Evolutionary conservation across 2,113 vertebrate species (phyloP).

Genomic region (Pogonocichla stellata): DNA sequence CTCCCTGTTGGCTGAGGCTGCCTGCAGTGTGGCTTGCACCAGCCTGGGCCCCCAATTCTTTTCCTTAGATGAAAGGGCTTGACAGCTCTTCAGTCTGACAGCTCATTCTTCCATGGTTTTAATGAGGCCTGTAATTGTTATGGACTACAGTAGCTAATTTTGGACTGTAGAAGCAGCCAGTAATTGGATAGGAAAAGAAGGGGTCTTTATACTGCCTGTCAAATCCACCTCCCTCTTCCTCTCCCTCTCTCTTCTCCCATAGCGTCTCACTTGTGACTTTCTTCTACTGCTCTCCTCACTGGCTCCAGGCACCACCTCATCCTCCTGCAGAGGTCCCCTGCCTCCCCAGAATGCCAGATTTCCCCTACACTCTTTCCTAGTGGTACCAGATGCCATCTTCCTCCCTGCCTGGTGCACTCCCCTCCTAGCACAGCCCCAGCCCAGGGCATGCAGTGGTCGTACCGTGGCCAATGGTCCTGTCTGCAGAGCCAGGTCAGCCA

Average conservation of each 20-base stretch:
- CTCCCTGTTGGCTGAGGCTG: not conserved
- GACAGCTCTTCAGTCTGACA: constrained; percentile 4
- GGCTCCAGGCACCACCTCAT: not conserved
- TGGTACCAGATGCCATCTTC: not conserved
- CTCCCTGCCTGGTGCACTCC: not conserved
- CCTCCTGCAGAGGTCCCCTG: not conserved
- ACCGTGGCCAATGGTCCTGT: no score
- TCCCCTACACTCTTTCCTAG: not conserved
- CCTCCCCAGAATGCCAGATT: not conserved
- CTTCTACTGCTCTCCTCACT: not conserved
- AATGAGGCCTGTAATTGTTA: constrained; percentile 33
- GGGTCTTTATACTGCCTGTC: not conserved
- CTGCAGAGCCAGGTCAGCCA: not conserved
- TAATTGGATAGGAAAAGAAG: constrained; percentile 19
- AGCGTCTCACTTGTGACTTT: rapidly evolving
- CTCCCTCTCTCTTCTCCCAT: not conserved
- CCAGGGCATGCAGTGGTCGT: rapidly evolving
- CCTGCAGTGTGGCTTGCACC: not conserved
- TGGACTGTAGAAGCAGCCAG: not conserved
- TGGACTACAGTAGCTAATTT: constrained; percentile 11
- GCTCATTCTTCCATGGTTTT: constrained; percentile 10
- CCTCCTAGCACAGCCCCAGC: not conserved
- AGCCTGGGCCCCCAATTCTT: not conserved
- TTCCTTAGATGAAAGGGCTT: not conserved
- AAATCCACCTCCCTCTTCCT: not conserved